Conservation (phyloP, 1,140 invertebrate species). For the Holotrichia oblita region DNA sequence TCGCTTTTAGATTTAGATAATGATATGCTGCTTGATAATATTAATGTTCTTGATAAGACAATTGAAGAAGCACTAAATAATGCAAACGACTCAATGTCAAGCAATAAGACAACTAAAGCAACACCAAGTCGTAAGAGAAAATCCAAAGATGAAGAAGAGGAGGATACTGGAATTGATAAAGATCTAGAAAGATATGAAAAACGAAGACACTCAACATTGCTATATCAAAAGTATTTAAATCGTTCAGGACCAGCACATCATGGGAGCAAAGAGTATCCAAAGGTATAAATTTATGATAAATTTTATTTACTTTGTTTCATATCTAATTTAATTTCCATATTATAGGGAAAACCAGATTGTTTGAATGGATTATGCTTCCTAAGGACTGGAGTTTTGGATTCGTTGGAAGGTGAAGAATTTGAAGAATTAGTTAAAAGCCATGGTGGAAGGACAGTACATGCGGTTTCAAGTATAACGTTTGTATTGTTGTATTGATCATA, state of each 20-base stretch:
- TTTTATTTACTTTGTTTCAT: too few relatives aligned
- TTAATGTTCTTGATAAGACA: constrained; percentile 56
- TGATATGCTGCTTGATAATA: constrained; percentile 53
- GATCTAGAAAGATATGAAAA: constrained; percentile 73
- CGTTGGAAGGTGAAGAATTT: constrained; percentile 84
- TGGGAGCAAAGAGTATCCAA: constrained; percentile 83
- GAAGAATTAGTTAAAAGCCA: constrained; percentile 78
- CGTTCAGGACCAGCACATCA: constrained; percentile 80
- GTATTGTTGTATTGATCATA: background rate
- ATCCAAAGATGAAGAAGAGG: constrained; percentile 45
- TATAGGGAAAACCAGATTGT: constrained; percentile 77
- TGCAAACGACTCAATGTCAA: constrained; percentile 29
- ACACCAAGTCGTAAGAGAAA: constrained; percentile 45
- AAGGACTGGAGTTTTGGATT: constrained; percentile 89
- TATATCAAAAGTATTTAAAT: constrained; percentile 78
- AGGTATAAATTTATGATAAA: constrained; percentile 63
- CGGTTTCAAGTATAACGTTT: constrained; percentile 70
- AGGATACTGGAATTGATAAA: constrained; percentile 58
- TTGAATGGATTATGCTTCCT: constrained; percentile 82
- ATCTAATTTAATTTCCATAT: background rate
- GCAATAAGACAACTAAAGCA: constrained; percentile 15
- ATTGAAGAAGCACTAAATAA: constrained; percentile 52
- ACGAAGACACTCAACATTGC: constrained; percentile 68
- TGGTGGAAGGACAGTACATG: constrained; percentile 79
- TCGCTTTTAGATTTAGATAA: constrained; percentile 71